Evolutionary conservation across 1,140 invertebrate genomes (phyloP).

Genomic region (Drosophila pachea): DNA sequence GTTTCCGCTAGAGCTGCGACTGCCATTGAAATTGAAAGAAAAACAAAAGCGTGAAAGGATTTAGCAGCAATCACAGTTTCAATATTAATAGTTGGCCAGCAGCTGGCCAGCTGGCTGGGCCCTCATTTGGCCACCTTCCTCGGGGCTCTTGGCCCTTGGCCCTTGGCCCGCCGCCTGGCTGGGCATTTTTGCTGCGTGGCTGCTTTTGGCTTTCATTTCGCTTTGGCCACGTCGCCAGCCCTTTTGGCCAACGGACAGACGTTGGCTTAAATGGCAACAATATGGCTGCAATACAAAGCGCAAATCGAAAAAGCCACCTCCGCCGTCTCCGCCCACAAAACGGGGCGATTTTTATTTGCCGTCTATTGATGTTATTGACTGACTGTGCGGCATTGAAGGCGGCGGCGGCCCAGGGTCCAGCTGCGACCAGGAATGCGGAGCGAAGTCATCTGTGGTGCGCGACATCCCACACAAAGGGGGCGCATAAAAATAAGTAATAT

Average conservation of each 20-base stretch:
- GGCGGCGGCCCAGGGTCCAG: conserved; percentile 36
- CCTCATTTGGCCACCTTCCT: not conserved
- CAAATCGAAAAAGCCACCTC: conserved; percentile 47
- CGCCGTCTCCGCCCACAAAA: conserved; percentile 29
- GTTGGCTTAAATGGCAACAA: conserved; percentile 50
- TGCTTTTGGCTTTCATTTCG: conserved; percentile 70
- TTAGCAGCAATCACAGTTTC: conserved; percentile 43
- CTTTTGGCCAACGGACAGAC: conserved; percentile 49
- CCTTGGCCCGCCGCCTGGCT: conserved; percentile 8
- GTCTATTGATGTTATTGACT: conserved; percentile 74
- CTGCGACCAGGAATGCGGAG: conserved; percentile 50
- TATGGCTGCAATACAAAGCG: conserved; percentile 55
- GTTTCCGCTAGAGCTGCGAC: conserved; percentile 57
- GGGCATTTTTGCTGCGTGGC: conserved; percentile 71
- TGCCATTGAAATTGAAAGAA: conserved; percentile 63
- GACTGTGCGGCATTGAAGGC: conserved; percentile 18
- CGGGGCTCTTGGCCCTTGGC: not conserved
- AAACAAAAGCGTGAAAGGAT: conserved; percentile 61
- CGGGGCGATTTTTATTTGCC: conserved; percentile 61
- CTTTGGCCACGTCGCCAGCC: conserved; percentile 23
- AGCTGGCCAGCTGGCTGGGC: no score
- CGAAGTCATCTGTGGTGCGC: conserved; percentile 11
- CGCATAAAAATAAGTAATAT: conserved; percentile 73
- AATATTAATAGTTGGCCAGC: conserved; percentile 43
- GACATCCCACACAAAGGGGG: conserved; percentile 13